Percentiles rank a stretch among this genome's conserved stretches.
Conservation (phyloP, 2,113 vertebrate species). For the Rattus rattus region DNA sequence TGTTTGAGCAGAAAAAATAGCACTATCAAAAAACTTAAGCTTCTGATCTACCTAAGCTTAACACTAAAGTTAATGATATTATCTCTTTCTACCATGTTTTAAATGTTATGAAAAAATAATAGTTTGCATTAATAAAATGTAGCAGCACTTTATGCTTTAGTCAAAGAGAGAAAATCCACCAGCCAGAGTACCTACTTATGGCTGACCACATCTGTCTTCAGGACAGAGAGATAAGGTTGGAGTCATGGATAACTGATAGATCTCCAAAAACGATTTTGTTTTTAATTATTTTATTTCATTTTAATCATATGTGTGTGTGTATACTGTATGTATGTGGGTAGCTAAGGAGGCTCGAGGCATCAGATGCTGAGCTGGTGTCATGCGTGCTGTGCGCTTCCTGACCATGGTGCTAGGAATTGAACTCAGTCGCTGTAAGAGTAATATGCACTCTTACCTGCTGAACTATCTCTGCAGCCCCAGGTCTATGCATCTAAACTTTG, state of each 20-base stretch:
- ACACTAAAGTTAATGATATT: not conserved
- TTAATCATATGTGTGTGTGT: not conserved
- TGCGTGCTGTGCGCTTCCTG: not conserved
- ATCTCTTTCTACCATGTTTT: not conserved
- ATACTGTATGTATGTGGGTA: not conserved
- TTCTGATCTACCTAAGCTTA: not conserved
- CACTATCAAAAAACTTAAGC: not conserved
- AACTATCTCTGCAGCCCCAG: not conserved
- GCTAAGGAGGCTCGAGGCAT: not conserved
- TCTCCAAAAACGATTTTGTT: not conserved
- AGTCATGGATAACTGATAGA: not conserved
- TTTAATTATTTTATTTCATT: conserved; percentile 19
- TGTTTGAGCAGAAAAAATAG: conserved; percentile 61
- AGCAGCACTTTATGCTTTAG: not conserved
- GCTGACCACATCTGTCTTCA: conserved; percentile 40
- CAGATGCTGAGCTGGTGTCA: not conserved
- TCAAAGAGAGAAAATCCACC: conserved; percentile 33
- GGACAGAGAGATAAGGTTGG: conserved; percentile 24
- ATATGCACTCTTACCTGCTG: not conserved
- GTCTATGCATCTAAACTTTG: conserved; percentile 40
- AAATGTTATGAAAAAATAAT: not conserved
- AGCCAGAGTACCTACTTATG: not conserved
- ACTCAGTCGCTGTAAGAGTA: not conserved
- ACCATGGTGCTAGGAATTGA: not conserved
- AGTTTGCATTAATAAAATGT: not conserved